Conservation (phyloP, 1,140 invertebrate genomes). For the Cotesia vestalis region DNA sequence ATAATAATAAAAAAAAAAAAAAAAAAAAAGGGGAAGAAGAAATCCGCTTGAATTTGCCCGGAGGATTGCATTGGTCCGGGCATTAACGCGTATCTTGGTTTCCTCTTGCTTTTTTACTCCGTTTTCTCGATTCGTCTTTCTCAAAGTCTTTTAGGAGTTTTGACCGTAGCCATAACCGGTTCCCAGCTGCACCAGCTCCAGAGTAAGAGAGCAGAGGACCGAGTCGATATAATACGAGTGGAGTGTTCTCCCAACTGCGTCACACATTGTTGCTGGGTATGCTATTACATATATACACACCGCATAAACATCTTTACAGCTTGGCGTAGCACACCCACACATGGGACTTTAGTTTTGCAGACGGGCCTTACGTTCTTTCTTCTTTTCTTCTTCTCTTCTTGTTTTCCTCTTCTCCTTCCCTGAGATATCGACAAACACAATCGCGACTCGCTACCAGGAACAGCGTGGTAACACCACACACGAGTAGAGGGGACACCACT, state of each 20-base stretch:
- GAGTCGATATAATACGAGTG: no score
- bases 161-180: conserved; percentile 59
- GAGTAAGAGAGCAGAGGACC: background rate
- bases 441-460: conserved; percentile 28
- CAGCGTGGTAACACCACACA: background rate
- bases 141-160: conserved; percentile 55
- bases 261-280: background rate
- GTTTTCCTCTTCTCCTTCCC: background rate
- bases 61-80: conserved; percentile 22
- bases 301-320: no score
- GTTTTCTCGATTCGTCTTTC: conserved; percentile 27
- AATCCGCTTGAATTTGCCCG: background rate
- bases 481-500: background rate
- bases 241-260: background rate
- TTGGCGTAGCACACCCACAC: conserved; percentile 3
- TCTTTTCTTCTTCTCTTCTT: background rate
- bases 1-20: background rate
- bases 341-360: background rate
- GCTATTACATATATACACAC: conserved; percentile 36
- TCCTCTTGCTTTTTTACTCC: conserved; percentile 17
- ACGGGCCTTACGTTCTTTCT: background rate
- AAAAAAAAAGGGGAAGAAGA: background rate
- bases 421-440: conserved; percentile 35
- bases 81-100: conserved; percentile 31
- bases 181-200: conserved; percentile 57